phyloP scores from a whole-genome alignment of 2,888 invertebrate genomes.

The Lissocephala sabroskyi region DNA sequence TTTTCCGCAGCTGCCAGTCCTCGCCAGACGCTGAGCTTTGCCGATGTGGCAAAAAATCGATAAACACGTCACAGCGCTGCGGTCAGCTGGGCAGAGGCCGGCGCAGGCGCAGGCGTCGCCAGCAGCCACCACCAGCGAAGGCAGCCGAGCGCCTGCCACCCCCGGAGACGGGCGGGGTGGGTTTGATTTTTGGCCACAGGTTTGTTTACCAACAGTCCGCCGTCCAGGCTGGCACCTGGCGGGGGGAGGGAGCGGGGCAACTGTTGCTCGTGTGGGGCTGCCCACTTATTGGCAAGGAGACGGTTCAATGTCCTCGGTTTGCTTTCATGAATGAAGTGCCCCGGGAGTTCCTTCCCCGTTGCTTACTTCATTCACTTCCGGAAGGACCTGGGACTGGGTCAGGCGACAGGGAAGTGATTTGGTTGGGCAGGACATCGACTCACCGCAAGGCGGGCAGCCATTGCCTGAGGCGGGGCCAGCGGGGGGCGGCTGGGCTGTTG shows the following conservation, averaged over 20 bases:
- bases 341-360: too few species aligned
- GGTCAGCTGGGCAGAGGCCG: constrained; percentile 40
- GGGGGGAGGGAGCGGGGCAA: too few species aligned
- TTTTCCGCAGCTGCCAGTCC: constrained; percentile 7
- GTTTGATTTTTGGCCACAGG: constrained; percentile 46
- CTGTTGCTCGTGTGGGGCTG: constrained; percentile 36
- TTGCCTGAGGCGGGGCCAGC: too few species aligned
- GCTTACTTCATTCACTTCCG: too few species aligned
- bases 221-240: too few species aligned
- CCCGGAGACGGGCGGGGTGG: too few species aligned
- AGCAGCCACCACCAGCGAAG: constrained; percentile 10
- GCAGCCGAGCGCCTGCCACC: too few species aligned
- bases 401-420: too few species aligned
- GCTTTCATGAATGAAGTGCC: constrained; percentile 44
- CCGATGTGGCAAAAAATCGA: constrained; percentile 27
- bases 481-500: too few species aligned
- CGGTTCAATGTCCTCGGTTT: constrained; percentile 51
- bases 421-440: too few species aligned
- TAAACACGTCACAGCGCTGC: constrained; percentile 41
- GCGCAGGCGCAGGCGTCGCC: constrained; percentile 35
- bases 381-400: too few species aligned
- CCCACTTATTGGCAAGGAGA: constrained; percentile 41
- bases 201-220: constrained; percentile 62
- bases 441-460: too few species aligned
- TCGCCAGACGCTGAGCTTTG: neutral